Percentiles rank a stretch among this genome's conserved stretches.
Conservation (phyloP, 2,888 invertebrate species). For the Trachelus tabidus region DNA sequence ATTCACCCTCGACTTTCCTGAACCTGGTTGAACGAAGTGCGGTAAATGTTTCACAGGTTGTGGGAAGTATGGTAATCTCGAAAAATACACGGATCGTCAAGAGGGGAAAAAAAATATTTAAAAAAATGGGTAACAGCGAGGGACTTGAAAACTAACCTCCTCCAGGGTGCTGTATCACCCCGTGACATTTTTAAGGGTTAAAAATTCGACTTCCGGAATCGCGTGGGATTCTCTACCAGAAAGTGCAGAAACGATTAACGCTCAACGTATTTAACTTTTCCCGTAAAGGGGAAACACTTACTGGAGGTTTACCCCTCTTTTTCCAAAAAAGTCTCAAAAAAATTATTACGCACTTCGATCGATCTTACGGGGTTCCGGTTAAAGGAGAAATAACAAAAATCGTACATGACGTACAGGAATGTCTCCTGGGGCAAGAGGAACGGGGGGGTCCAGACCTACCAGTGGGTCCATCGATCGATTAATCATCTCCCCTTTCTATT, state of each 20-base stretch:
- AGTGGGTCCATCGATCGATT: constrained; percentile 50
- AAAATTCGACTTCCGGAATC: background rate
- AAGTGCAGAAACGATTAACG: background rate
- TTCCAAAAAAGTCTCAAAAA: background rate
- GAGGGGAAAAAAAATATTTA: background rate
- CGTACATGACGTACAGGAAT: constrained; percentile 8
- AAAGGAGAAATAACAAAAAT: constrained; percentile 12
- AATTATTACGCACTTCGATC: constrained; percentile 1
- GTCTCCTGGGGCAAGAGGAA: constrained; percentile 1
- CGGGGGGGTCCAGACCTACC: background rate
- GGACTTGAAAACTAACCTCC: background rate
- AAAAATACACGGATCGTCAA: constrained; percentile 7
- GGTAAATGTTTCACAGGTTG: constrained; percentile 29
- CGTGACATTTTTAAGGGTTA: background rate
- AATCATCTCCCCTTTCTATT: constrained; percentile 53
- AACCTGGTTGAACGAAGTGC: background rate
- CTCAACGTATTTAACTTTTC: background rate
- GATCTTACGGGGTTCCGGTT: constrained; percentile 4
- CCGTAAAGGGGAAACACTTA: background rate
- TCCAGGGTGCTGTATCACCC: background rate
- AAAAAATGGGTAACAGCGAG: background rate
- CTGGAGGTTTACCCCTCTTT: background rate
- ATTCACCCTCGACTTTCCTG: background rate
- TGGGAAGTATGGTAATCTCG: constrained; percentile 27
- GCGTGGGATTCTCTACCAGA: background rate